phyloP scores from a whole-genome alignment of 2,888 invertebrate species.

The Hemistola chrysoprasaria region DNA sequence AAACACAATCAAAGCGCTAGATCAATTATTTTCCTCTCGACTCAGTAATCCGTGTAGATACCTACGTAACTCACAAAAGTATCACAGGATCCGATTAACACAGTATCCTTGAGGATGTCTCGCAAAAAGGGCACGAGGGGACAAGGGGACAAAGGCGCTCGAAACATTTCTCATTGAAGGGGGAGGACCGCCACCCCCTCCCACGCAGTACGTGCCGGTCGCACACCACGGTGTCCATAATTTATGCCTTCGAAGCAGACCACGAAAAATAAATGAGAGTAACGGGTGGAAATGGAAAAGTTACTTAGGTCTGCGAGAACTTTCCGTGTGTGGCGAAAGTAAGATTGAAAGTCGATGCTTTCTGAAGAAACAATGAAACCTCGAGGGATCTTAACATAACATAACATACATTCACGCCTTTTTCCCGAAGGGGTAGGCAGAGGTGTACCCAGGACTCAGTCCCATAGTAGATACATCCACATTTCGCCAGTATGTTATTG shows the following conservation, averaged over 20 bases:
- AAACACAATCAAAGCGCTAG: no score
- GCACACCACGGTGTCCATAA: conserved; percentile 73
- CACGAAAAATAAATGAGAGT: conserved; percentile 75
- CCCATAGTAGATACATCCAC: no score
- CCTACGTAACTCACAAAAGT: conserved; percentile 60
- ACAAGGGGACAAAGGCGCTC: conserved; percentile 54
- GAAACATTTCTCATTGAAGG: conserved; percentile 74
- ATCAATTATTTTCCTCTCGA: conserved; percentile 52
- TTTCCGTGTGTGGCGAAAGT: conserved; percentile 5
- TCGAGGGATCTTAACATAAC: no score
- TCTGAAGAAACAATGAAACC: no score
- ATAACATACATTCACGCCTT: no score
- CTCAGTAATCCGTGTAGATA: conserved; percentile 44
- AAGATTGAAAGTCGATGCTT: not conserved
- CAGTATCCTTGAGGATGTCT: conserved; percentile 79
- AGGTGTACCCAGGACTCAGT: no score
- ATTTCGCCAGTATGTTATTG: no score
- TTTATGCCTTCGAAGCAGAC: conserved; percentile 75
- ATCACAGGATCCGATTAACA: conserved; percentile 73
- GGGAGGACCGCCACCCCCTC: conserved; percentile 24
- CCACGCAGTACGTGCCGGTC: conserved; percentile 54
- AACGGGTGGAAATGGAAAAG: conserved; percentile 62
- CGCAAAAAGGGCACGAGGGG: conserved; percentile 72
- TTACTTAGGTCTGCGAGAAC: conserved; percentile 41
- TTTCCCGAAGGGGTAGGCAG: no score